These are phyloP conservation scores for Malurus cyaneus DNA, from an alignment of 2,113 vertebrate species.

Conservation along the genomic window DNA sequence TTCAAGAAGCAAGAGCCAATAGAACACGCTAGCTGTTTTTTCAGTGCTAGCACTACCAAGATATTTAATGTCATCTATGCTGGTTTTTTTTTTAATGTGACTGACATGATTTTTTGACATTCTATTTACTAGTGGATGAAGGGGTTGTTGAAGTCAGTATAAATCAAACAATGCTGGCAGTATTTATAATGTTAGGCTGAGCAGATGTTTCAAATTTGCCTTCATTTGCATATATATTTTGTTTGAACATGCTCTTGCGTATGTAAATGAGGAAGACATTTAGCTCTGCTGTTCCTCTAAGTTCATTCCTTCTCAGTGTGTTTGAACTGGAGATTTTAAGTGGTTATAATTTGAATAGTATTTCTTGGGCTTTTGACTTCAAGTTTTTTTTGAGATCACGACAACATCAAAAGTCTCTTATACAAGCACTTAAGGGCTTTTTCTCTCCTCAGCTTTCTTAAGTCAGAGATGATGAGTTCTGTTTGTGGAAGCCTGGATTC, in stretches of 20 bases:
- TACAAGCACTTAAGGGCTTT: conserved; percentile 11
- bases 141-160: conserved; percentile 81
- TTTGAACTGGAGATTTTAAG: conserved; percentile 69
- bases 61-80: conserved; percentile 16
- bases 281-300: conserved; percentile 72
- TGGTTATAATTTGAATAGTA: conserved; percentile 50
- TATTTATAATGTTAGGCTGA: conserved; percentile 80
- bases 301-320: conserved; percentile 68
- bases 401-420: conserved; percentile 10
- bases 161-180: conserved; percentile 76
- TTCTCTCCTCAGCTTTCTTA: conserved; percentile 21
- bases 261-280: conserved; percentile 82
- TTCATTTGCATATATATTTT: conserved; percentile 90
- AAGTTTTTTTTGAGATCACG: not conserved
- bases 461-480: conserved; percentile 30
- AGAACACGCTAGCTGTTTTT: not conserved
- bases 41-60: not conserved
- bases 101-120: conserved; percentile 75
- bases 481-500: not conserved
- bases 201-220: conserved; percentile 91
- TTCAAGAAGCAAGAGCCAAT: not conserved
- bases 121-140: conserved; percentile 73
- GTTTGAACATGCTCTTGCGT: conserved; percentile 77
- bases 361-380: conserved; percentile 53
- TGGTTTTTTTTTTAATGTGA: conserved; percentile 7